A percentile compares a stretch with the other conserved stretches of the same genome.
Evolutionary conservation across 2,888 invertebrate genomes (phyloP).

Genomic region (Liposcelis brunnea): DNA sequence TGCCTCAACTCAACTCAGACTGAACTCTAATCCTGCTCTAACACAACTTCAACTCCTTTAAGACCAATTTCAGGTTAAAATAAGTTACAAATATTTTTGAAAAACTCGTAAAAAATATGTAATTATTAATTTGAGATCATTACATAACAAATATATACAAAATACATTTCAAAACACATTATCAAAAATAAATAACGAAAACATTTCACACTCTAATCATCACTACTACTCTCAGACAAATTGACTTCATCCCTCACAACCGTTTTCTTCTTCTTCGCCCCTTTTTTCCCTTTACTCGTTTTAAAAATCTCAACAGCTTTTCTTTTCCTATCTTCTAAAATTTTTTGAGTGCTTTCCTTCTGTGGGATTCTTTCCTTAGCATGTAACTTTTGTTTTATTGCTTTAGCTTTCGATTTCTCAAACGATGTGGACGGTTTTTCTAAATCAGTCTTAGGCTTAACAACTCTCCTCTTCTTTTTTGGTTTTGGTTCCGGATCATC

Average conservation of each 20-base stretch:
- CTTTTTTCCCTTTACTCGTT: constrained; percentile 19
- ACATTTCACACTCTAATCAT: constrained; percentile 21
- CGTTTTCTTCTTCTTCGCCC: constrained; percentile 10
- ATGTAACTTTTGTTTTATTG: constrained; percentile 11
- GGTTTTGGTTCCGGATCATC: constrained; percentile 15
- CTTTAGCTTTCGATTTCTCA: background rate
- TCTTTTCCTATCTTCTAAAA: constrained; percentile 26
- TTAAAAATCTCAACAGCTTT: constrained; percentile 30
- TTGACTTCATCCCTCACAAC: constrained; percentile 31
- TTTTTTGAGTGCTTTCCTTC: constrained; percentile 1
- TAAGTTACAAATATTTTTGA: background rate
- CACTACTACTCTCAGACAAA: constrained; percentile 47
- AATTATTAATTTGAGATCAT: too few relatives aligned
- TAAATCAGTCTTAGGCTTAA: constrained; percentile 5
- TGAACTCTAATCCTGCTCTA: too few relatives aligned
- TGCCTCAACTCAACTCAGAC: too few relatives aligned
- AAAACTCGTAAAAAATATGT: background rate
- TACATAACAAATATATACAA: background rate
- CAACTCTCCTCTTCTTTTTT: constrained; percentile 8
- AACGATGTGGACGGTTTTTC: constrained; percentile 8
- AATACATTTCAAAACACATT: background rate
- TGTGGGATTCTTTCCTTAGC: constrained; percentile 9
- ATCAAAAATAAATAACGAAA: constrained; percentile 3
- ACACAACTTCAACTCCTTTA: background rate
- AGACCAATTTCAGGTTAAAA: background rate